Percentiles rank a stretch among this genome's conserved stretches.
Conservation (phyloP, 2,113 vertebrate genomes). For the Seriola aureovittata region DNA sequence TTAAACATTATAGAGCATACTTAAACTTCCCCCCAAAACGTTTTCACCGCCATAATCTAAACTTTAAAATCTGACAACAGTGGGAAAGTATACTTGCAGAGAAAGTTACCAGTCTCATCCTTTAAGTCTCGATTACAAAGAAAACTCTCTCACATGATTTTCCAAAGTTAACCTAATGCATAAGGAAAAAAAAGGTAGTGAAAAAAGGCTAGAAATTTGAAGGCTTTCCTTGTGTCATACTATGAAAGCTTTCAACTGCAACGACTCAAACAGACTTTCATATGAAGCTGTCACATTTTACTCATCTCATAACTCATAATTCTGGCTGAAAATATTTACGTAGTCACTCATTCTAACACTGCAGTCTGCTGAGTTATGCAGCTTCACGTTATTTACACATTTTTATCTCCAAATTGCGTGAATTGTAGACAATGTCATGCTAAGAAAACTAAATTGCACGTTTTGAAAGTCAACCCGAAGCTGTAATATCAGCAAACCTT, state of each 20-base stretch:
- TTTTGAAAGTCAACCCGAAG: constrained; percentile 17
- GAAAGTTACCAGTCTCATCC: constrained; percentile 74
- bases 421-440: constrained; percentile 9
- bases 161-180: constrained; percentile 78
- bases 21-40: constrained; percentile 24
- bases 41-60: constrained; percentile 47
- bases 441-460: not conserved
- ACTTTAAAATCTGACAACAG: constrained; percentile 60
- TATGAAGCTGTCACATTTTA: constrained; percentile 81
- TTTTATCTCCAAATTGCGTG: constrained; percentile 1
- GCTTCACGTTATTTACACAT: constrained; percentile 47
- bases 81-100: constrained; percentile 58
- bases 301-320: constrained; percentile 69
- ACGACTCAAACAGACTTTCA: constrained; percentile 81
- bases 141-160: constrained; percentile 78
- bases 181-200: constrained; percentile 27
- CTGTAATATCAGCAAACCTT: constrained; percentile 8
- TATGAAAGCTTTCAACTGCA: constrained; percentile 78
- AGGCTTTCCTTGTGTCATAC: constrained; percentile 75
- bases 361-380: constrained; percentile 17
- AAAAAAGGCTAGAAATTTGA: constrained; percentile 39
- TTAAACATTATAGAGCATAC: constrained; percentile 26
- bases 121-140: constrained; percentile 76
- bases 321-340: constrained; percentile 66
- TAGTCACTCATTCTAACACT: constrained; percentile 39